Base-by-base conservation (phyloP, 2,797 vertebrate species). In the Garrulus glandarius region DNA sequence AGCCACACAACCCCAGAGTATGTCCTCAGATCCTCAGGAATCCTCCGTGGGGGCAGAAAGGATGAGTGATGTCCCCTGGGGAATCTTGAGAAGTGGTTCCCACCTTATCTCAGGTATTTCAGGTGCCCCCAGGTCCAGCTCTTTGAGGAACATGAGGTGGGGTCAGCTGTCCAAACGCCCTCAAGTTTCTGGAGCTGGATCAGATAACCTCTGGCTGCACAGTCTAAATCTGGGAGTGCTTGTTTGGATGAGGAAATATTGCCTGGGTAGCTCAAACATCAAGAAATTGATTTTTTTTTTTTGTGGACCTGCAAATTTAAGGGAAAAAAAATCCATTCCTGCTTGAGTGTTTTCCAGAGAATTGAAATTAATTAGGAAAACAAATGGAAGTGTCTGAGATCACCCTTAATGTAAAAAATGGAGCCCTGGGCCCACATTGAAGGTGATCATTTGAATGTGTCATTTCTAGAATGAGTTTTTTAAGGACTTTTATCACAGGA, bases 381-480 rank as follows among this genome's bases (percentile, higher is more conserved):
- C 22, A 68, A 91, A 52, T 9, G 5, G 3, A 21, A 49, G 32
- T 16, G 23, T 11, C 19, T 71, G 27, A 63, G 64, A n/a, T 59
- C 30, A 67, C 5, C 36, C 10, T 63, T 41, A 29, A 52, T 8
- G 29, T 60, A 23, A 59, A 34, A 85, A 61, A 39, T 16, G 3
- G 15, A 30, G 29, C 37, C 29, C 36, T 32, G 29, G 50, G 57
- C 63, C 27, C 9, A 3, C 10, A 6, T 0, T 49, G 50, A 27
- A 71, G 89, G 27, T 1, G 17, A 36, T 43, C 23, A 16, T 36
- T 87, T 64, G 67, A 60, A 46, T 5, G 1, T 4, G 6, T 29
- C 0, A 0, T 32, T 67, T 60, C 29, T 13, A 27, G 32, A 32
- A 15, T 3, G 3, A n/a, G 2, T 5, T 61, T 76, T 84, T 60